These are phyloP conservation scores for Barbus barbus DNA, from an alignment of 2,113 vertebrate genomes.

Conservation along the genomic window DNA sequence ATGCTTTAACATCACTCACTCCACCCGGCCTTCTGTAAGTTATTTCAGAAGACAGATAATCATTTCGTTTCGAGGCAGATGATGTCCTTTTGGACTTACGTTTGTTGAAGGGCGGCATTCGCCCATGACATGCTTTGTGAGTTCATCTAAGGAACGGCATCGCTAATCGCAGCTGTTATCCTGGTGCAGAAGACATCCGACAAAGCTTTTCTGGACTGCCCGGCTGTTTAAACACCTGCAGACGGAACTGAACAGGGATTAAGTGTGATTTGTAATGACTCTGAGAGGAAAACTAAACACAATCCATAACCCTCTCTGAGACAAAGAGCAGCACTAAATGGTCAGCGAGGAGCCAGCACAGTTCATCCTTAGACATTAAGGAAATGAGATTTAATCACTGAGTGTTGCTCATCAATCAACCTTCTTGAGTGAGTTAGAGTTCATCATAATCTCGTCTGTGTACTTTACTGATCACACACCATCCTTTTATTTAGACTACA, in stretches of 20 bases:
- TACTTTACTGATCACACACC: constrained; percentile 42
- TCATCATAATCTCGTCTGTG: constrained; percentile 41
- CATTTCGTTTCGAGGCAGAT: constrained; percentile 41
- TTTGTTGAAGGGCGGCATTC: background rate
- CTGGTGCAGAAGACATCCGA: background rate
- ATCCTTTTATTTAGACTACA: constrained; percentile 40
- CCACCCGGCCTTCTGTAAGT: constrained; percentile 40
- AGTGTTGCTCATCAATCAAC: constrained; percentile 59
- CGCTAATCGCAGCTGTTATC: background rate
- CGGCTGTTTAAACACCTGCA: constrained; percentile 69
- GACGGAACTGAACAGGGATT: constrained; percentile 62
- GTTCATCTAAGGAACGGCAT: background rate
- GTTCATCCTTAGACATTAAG: constrained; percentile 58
- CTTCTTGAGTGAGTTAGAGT: constrained; percentile 16
- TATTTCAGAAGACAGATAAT: constrained; percentile 55
- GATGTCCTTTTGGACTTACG: background rate
- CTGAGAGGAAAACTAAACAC: constrained; percentile 41
- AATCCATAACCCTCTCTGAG: constrained; percentile 52
- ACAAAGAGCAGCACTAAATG: constrained; percentile 40
- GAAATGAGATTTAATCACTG: constrained; percentile 62
- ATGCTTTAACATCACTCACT: constrained; percentile 7
- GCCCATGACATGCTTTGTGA: background rate
- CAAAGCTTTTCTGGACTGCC: background rate
- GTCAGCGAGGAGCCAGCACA: constrained; percentile 48
- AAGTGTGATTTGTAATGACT: constrained; percentile 53